Evolutionary conservation across 2,113 vertebrate species (phyloP), one percentile per base, ranked within the genome.

Genomic region (Thunnus thynnus): DNA sequence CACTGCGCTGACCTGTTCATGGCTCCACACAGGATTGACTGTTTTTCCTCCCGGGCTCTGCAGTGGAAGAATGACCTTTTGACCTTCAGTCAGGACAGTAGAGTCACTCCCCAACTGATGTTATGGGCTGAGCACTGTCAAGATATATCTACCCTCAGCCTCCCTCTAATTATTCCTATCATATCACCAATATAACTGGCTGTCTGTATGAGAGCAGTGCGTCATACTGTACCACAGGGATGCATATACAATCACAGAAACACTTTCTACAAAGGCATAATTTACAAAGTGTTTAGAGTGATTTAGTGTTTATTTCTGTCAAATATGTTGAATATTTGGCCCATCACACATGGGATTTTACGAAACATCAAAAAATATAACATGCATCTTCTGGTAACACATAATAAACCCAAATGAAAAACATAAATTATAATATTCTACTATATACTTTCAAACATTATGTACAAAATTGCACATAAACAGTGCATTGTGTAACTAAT

Each of bases 1-100:
- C 50, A 1, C 57, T n/a, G 41, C 7, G 46, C 50, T 70, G 71
- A 73, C 57, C 72, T 1, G 65, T 20, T 69, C 61, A 56, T 9
- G 5, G 30, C 48, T 69, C 57, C 32, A 16, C 30, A 1, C 30
- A 17, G 48, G 41, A 61, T 63, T 13, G 51, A n/a, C 70, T 76
- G 20, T 25, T 56, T 13, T 41, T 61, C 68, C 41, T 64, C 32
- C 73, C 9, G 66, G 56, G 56, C 63, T 27, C 44, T 27, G 44
- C 5, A 7, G 46, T 55, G 61, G 50, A 32, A 17, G 25, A 51
- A 10, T 36, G 78, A 82, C 71, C 83, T 80, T 71, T 50, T 66
- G 32, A 81, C 71, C 70, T 52, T 14, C 11, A 1, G 14, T 32
- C 30, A 25, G 57, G 58, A 76, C 55, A 22, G 58, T 36, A 12